These are phyloP conservation scores for Dendronephthya gigantea DNA, from an alignment of 64 coral and sea anemone genomes.

Conservation along the genomic window DNA sequence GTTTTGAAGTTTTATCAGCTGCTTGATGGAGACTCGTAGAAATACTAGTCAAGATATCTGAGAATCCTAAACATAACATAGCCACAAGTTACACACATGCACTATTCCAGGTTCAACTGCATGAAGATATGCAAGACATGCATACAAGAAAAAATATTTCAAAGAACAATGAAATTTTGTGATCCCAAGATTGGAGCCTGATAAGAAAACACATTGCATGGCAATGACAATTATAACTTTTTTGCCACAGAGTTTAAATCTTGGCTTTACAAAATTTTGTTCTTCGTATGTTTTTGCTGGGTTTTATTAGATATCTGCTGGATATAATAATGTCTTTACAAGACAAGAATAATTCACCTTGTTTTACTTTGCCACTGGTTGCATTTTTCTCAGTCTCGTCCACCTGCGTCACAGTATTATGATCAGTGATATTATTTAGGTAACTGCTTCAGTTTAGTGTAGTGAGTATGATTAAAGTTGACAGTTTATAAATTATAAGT, in stretches of 20 bases:
- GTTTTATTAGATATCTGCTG: neutral
- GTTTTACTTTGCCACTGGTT: neutral
- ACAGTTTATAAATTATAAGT: no score
- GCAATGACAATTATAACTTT: no score
- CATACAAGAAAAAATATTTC: no score
- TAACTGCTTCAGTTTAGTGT: no score
- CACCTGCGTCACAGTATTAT: neutral
- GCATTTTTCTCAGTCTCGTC: neutral
- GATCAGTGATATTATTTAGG: neutral
- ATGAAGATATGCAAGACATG: no score
- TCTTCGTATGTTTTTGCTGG: neutral
- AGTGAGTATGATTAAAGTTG: no score
- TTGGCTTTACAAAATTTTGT: no score
- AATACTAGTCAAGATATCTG: neutral
- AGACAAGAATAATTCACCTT: neutral
- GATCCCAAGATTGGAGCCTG: no score
- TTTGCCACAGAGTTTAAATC: no score
- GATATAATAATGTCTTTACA: neutral
- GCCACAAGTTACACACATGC: neutral
- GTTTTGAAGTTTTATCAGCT: neutral
- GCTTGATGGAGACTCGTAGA: conserved; percentile 3
- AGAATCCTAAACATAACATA: neutral
- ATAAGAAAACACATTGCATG: no score
- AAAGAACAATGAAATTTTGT: no score
- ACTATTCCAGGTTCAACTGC: no score